These are phyloP conservation scores for Ctenomys sociabilis DNA, from an alignment of 2,113 vertebrate species.

Conservation along the genomic window DNA sequence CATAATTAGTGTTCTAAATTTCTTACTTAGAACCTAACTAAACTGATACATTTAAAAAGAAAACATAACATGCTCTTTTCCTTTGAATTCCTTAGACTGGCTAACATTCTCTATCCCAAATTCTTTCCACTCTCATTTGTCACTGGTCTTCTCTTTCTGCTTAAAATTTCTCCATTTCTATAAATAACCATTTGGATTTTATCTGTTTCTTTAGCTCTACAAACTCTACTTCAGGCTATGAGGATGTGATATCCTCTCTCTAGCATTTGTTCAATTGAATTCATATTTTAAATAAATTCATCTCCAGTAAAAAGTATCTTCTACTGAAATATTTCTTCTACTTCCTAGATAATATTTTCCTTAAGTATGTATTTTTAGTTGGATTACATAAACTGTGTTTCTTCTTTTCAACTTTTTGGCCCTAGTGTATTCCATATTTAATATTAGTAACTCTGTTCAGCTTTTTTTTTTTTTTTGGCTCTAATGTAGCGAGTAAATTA, in stretches of 20 bases:
- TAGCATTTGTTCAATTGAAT: conserved; percentile 6
- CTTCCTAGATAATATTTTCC: background rate
- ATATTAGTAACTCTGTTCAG: background rate
- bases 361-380: background rate
- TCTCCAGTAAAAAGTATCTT: background rate
- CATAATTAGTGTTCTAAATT: too few species aligned
- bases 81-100: background rate
- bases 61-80: background rate
- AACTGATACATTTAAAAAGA: too few species aligned
- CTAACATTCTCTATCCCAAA: background rate
- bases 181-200: background rate
- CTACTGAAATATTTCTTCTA: background rate
- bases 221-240: background rate
- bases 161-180: background rate
- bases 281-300: background rate
- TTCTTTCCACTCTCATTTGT: background rate
- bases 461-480: background rate
- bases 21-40: too few species aligned
- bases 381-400: background rate
- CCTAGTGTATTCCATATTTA: background rate
- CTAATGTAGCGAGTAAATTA: background rate
- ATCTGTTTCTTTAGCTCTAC: background rate
- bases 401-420: background rate
- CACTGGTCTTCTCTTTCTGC: background rate
- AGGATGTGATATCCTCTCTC: background rate